Evolutionary conservation across 2,113 vertebrate genomes (phyloP), one percentile per base, ranked within the genome.

Genomic region (Zosterops pallidus): DNA sequence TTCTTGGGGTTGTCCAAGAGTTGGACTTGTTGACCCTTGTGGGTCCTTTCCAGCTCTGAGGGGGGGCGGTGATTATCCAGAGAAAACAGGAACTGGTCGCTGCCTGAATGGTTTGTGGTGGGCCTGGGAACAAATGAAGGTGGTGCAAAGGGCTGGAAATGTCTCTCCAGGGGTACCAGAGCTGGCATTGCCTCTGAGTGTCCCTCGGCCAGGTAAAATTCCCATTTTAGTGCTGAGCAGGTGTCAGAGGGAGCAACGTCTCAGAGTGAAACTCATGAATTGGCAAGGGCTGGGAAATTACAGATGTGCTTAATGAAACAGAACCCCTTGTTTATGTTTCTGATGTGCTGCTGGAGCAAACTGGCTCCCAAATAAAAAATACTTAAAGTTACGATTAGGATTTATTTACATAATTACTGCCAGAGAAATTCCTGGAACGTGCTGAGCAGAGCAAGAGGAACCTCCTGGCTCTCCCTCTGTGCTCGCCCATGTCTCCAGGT

Each of bases 351-450:
- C 94, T 91, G 90, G 39, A 89, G 88, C 52, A 78, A 91, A 62
- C 77, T 46, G 83, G 62, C 89, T 96, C 95, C 95, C 93, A 95
- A 89, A 92, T 96, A 95, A 95, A 96, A 96, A 96, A 95, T 95
- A 96, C 87, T 95, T 55, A 81, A 95, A 93, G 64, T 92, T 86
- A 42, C 80, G 19, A 92, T 95, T 83, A 91, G 89, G 88, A 94
- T 95, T 97, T 97, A 95, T 96, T 95, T 92, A 83, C 93, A 96
- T 96, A 96, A 95, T 94, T 89, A 64, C 85, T 28, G 80, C 74
- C 31, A 60, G 83, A 85, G 83, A 68, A 69, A 86, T 46, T 35
- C 90, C 76, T 42, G 80, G 76, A 77, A 71, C 62, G 28, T 90
- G 93, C 85, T 60, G 67, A 95, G 90, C 83, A 90, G 70, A 1